Conservation (phyloP, 1,140 invertebrate species). For the Drosophila ambigua region DNA sequence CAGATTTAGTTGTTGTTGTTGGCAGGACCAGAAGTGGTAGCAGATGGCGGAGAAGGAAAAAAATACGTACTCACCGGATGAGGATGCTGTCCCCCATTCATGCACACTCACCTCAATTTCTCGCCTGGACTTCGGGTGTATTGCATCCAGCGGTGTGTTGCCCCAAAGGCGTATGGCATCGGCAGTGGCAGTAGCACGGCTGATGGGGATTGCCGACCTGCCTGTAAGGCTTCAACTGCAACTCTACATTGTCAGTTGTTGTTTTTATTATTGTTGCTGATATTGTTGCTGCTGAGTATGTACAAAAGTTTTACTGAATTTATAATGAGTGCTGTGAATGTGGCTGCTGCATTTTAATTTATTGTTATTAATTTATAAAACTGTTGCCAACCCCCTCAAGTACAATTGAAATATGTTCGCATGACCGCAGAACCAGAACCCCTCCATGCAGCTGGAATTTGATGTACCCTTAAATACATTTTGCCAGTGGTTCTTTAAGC, state of each 20-base stretch:
- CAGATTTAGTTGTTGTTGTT: slow-evolving; percentile 76
- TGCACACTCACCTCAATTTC: slow-evolving; percentile 29
- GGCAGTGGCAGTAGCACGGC: slow-evolving; percentile 32
- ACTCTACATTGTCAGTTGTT: slow-evolving; percentile 28
- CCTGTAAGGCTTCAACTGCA: slow-evolving; percentile 59
- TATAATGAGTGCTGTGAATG: slow-evolving; percentile 70
- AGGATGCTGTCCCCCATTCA: background rate
- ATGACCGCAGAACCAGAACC: slow-evolving; percentile 5
- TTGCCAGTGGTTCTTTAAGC: slow-evolving; percentile 15
- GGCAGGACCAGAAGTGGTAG: slow-evolving; percentile 28
- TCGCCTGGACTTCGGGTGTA: too few relatives aligned
- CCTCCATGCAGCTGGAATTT: slow-evolving; percentile 3
- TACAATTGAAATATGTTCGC: slow-evolving; percentile 66
- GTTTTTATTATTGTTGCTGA: slow-evolving; percentile 20
- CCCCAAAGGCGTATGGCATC: slow-evolving; percentile 29
- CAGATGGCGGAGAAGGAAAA: slow-evolving; percentile 25
- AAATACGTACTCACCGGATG: slow-evolving; percentile 1
- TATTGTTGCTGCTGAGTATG: slow-evolving; percentile 52
- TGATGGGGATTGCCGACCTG: slow-evolving; percentile 60
- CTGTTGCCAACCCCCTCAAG: slow-evolving; percentile 55
- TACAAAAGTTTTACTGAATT: slow-evolving; percentile 72
- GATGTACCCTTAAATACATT: too few relatives aligned
- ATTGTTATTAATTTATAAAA: slow-evolving; percentile 81
- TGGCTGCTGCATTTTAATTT: slow-evolving; percentile 76
- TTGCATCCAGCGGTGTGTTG: background rate